These are phyloP conservation scores for Mus spicilegus DNA, from an alignment of 2,113 vertebrate genomes.

Conservation along the genomic window DNA sequence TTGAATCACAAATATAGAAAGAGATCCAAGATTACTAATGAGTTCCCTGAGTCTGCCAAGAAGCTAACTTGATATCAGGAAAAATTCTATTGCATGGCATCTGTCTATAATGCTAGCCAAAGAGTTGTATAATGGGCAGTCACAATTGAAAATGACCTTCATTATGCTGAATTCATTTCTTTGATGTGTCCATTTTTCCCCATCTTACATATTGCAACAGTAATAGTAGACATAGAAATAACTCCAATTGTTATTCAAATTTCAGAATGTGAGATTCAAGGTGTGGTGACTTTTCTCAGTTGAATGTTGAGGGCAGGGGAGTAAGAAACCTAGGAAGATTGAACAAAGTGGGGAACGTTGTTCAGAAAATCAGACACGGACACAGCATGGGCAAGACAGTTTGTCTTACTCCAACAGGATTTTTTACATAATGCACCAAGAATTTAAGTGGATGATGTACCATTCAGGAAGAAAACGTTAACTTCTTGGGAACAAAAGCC, in stretches of 20 bases:
- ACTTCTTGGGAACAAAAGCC: neutral
- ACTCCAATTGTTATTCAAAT: constrained; percentile 74
- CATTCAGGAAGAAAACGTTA: constrained; percentile 51
- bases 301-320: constrained; percentile 49
- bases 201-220: constrained; percentile 53
- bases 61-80: constrained; percentile 71
- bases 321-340: constrained; percentile 58
- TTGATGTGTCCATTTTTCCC: constrained; percentile 75
- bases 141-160: constrained; percentile 79
- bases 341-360: constrained; percentile 58
- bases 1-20: constrained; percentile 73
- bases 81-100: constrained; percentile 70
- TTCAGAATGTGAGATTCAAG: constrained; percentile 70
- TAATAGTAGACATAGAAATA: constrained; percentile 73
- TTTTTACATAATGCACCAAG: constrained; percentile 30
- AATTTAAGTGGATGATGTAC: constrained; percentile 33
- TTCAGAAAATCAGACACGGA: constrained; percentile 51
- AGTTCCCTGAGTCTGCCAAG: constrained; percentile 70
- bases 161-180: constrained; percentile 78
- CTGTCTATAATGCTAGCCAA: constrained; percentile 75
- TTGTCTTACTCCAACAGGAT: constrained; percentile 56
- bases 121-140: constrained; percentile 71
- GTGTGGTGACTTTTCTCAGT: constrained; percentile 61
- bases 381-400: constrained; percentile 50
- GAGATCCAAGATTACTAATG: constrained; percentile 77